phyloP scores from a whole-genome alignment of 2,113 vertebrate species.

The Ramphastos sulfuratus region DNA sequence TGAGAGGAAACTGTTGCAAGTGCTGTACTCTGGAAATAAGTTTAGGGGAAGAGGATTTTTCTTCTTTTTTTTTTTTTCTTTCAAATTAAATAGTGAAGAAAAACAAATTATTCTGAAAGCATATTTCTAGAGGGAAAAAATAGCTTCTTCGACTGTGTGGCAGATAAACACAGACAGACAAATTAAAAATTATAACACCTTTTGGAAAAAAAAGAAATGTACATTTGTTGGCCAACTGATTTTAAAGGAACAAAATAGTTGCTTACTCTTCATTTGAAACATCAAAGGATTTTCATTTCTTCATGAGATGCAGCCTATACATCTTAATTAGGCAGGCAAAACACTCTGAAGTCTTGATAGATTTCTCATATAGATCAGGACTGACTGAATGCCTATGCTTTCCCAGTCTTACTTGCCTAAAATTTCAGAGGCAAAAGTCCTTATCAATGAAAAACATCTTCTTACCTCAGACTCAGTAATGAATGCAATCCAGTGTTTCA shows the following conservation, averaged over 20 bases:
- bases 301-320: neutral
- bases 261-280: neutral
- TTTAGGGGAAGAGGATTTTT: neutral
- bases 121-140: constrained; percentile 13
- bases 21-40: constrained; percentile 11
- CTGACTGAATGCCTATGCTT: neutral
- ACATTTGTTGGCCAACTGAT: neutral
- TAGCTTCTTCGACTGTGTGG: neutral
- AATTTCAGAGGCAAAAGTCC: neutral
- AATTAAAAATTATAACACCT: constrained; percentile 61
- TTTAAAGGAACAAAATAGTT: neutral
- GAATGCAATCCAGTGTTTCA: neutral
- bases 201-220: constrained; percentile 59
- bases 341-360: neutral
- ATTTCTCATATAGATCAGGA: neutral
- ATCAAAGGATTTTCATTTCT: neutral
- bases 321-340: neutral
- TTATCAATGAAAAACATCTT: neutral
- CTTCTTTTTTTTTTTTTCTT: neutral
- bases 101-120: neutral
- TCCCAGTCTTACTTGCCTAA: neutral
- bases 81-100: neutral
- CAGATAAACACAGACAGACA: neutral
- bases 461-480: neutral
- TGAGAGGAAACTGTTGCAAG: constrained; percentile 4